Conservation (phyloP, 2,888 invertebrate species). For the Tetranychus truncatus region DNA sequence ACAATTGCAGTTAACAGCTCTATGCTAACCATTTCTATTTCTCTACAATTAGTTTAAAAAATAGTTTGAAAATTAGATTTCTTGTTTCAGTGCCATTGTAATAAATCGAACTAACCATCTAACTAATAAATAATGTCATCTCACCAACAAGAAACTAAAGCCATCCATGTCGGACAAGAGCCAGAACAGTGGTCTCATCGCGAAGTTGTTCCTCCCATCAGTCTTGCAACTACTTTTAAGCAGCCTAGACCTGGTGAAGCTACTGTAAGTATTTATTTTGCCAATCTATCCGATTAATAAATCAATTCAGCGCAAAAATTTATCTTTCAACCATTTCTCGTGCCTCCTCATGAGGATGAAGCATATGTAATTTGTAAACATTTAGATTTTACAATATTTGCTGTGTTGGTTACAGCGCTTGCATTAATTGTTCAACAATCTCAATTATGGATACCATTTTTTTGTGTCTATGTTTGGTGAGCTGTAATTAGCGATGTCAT, state of each 20-base stretch:
- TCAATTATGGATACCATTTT: no score
- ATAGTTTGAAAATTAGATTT: no score
- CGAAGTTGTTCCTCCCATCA: constrained; percentile 73
- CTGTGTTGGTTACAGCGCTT: no score
- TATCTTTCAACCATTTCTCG: neutral
- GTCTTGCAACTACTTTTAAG: constrained; percentile 75
- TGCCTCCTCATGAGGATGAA: neutral
- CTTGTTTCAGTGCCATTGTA: no score
- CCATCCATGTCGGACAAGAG: constrained; percentile 61
- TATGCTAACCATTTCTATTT: no score
- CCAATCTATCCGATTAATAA: neutral
- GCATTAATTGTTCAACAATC: no score
- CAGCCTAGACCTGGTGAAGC: constrained; percentile 67
- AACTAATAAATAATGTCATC: neutral
- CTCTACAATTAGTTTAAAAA: no score
- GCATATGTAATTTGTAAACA: no score
- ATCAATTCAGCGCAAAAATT: neutral
- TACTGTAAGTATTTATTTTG: constrained; percentile 40
- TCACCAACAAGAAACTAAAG: neutral
- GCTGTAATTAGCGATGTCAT: no score
- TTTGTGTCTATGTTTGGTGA: no score
- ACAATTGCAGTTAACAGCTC: no score
- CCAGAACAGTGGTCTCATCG: constrained; percentile 45
- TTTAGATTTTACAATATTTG: no score
- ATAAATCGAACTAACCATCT: neutral